Evolutionary conservation across 2,888 invertebrate species (phyloP).

Genomic region (Pecten maximus): DNA sequence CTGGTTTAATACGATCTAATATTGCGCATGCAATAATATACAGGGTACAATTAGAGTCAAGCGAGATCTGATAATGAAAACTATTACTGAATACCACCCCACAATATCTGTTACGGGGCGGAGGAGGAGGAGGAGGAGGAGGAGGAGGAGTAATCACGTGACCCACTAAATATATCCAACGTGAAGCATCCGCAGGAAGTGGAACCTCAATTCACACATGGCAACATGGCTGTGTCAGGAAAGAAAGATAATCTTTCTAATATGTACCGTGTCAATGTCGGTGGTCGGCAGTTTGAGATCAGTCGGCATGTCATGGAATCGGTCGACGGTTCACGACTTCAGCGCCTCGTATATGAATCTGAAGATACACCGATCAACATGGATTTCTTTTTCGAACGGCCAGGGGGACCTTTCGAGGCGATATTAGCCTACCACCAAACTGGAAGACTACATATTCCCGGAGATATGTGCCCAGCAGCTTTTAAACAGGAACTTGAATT

Average conservation of each 20-base stretch:
- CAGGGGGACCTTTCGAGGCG: conserved; percentile 60
- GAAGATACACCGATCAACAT: background rate
- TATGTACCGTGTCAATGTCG: background rate
- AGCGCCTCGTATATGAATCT: background rate
- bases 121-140: background rate
- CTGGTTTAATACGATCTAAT: too few species aligned
- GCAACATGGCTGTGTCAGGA: background rate
- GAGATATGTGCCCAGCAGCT: conserved; percentile 57
- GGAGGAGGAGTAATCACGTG: background rate
- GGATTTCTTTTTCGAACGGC: conserved; percentile 52
- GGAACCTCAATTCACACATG: background rate
- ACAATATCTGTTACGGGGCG: background rate
- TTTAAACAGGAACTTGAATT: conserved; percentile 60
- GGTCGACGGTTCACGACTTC: background rate
- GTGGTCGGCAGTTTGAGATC: background rate
- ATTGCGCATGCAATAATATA: background rate
- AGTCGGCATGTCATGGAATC: background rate
- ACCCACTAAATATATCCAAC: too few species aligned
- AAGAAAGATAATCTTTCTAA: background rate
- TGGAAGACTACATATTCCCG: conserved; percentile 62
- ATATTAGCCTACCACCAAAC: conserved; percentile 61
- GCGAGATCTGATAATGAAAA: background rate
- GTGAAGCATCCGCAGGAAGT: background rate
- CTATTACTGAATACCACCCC: background rate
- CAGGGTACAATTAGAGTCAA: background rate